Conservation (phyloP, 2,113 vertebrate genomes). For the Oophaga pumilio region DNA sequence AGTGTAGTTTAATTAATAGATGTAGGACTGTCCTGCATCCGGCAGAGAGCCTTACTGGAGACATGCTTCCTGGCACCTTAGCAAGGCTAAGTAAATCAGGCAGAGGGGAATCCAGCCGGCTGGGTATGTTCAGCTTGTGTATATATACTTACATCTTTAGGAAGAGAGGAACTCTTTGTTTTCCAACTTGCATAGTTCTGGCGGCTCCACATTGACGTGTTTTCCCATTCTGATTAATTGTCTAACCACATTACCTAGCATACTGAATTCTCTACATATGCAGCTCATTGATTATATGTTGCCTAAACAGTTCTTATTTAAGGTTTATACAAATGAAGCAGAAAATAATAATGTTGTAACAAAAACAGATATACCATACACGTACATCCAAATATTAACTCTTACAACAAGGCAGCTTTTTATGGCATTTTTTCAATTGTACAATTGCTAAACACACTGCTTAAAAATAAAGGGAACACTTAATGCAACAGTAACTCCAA, state of each 20-base stretch:
- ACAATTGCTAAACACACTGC: no score
- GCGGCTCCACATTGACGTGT: slow-evolving; percentile 15
- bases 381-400: not conserved
- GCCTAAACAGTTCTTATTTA: not conserved
- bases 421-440: no score
- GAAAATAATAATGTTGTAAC: not conserved
- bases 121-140: not conserved
- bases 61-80: slow-evolving; percentile 12
- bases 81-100: not conserved
- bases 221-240: not conserved
- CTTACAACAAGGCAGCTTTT: not conserved
- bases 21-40: not conserved
- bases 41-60: not conserved
- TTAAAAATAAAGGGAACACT: no score
- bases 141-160: slow-evolving; percentile 3
- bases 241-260: not conserved
- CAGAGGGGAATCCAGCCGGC: not conserved
- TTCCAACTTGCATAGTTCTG: not conserved
- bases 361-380: not conserved
- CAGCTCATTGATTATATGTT: not conserved
- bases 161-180: slow-evolving; percentile 5
- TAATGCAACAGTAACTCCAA: no score
- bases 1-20: not conserved
- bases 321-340: not conserved
- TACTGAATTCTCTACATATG: not conserved